Percentiles rank a stretch among this genome's conserved stretches.
phyloP scores from a whole-genome alignment of 2,888 invertebrate genomes.

The Drosophila quasianomalipes region DNA sequence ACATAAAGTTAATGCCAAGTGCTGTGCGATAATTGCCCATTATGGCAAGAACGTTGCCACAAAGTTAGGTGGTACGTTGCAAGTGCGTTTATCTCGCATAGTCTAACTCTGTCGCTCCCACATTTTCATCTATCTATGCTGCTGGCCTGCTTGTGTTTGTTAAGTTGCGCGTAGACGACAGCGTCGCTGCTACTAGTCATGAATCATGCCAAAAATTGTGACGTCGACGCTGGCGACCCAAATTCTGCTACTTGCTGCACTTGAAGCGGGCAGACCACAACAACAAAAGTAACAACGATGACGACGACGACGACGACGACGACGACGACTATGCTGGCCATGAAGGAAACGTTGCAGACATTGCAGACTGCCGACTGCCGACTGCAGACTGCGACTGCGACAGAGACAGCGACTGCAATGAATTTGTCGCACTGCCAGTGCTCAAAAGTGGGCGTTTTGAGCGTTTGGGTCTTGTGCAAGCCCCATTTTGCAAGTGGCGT shows the following conservation, averaged over 20 bases:
- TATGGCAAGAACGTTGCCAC: conserved; percentile 35
- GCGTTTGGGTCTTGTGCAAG: conserved; percentile 35
- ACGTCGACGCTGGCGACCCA: conserved; percentile 68
- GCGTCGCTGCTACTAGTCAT: conserved; percentile 53
- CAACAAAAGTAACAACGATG: conserved; percentile 18
- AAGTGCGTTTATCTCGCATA: conserved; percentile 32
- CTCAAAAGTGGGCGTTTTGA: conserved; percentile 41
- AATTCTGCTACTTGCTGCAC: conserved; percentile 58
- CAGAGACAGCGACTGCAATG: conserved; percentile 53
- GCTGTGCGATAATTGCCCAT: conserved; percentile 49
- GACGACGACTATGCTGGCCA: conserved; percentile 48
- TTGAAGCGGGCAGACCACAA: conserved; percentile 54
- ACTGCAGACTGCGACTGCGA: conserved; percentile 13
- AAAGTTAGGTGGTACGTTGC: conserved; percentile 37
- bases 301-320: conserved; percentile 33
- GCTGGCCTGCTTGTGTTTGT: conserved; percentile 55
- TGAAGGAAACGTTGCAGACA: conserved; percentile 59
- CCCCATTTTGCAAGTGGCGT: conserved; percentile 68
- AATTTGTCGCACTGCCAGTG: conserved; percentile 67
- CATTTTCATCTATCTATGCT: conserved; percentile 1
- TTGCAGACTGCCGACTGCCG: conserved; percentile 29
- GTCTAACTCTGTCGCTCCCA: background rate
- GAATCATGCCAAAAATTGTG: conserved; percentile 77
- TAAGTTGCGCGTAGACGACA: conserved; percentile 64
- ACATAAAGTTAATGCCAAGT: conserved; percentile 32